Evolutionary conservation across 2,888 invertebrate species (phyloP).

Genomic region (Amphipoea lucens): DNA sequence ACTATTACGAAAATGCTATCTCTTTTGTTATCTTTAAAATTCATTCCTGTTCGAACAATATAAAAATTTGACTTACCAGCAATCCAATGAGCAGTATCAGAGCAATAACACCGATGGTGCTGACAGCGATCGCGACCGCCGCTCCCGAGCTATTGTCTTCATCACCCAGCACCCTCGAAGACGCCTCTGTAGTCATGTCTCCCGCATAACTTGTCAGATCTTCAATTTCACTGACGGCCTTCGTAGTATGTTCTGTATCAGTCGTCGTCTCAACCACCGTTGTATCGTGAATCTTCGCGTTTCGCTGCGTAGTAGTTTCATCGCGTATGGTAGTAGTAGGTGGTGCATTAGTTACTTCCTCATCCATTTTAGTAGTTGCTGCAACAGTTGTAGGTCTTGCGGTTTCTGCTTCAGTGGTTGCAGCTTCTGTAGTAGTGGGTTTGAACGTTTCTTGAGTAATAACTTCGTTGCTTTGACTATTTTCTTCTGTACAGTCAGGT

Average conservation of each 20-base stretch:
- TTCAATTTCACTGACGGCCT: constrained; percentile 75
- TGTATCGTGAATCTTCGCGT: constrained; percentile 72
- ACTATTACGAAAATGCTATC: neutral
- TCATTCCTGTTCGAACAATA: neutral
- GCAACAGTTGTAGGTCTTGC: constrained; percentile 36
- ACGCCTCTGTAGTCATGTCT: constrained; percentile 82
- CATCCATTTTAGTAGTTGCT: constrained; percentile 32
- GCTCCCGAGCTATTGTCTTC: constrained; percentile 91
- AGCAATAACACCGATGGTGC: constrained; percentile 94
- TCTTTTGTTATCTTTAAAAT: neutral
- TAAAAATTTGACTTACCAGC: constrained; percentile 90
- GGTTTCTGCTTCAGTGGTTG: constrained; percentile 44
- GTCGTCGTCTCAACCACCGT: constrained; percentile 71
- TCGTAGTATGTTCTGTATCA: constrained; percentile 74
- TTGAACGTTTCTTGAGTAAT: constrained; percentile 68
- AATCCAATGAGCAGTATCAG: constrained; percentile 94
- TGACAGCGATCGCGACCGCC: constrained; percentile 95
- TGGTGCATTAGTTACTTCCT: constrained; percentile 35
- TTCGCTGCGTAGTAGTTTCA: constrained; percentile 68
- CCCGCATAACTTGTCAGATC: constrained; percentile 78
- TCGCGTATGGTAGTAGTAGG: constrained; percentile 37
- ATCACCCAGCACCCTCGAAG: constrained; percentile 75
- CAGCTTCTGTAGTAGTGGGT: constrained; percentile 58
- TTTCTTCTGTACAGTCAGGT: constrained; percentile 75
- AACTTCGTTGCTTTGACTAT: constrained; percentile 83